Evolutionary conservation across 1,140 invertebrate species (phyloP).

Genomic region (Periplaneta americana): DNA sequence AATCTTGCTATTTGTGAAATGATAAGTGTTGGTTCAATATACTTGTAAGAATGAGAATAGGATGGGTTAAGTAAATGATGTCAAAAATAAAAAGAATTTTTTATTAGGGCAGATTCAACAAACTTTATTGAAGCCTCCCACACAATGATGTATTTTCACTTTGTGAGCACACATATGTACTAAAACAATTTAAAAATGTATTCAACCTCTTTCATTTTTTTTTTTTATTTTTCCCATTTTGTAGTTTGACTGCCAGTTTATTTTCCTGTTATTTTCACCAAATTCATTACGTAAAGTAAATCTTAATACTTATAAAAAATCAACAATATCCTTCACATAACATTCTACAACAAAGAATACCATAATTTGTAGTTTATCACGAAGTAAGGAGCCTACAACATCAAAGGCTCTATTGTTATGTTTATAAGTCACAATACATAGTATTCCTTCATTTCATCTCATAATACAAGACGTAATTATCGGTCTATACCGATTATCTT

Average conservation of each 20-base stretch:
- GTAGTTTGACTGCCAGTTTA: neutral
- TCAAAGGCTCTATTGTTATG: neutral
- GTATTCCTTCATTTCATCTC: too few species aligned
- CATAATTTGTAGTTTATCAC: neutral
- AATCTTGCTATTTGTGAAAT: too few species aligned
- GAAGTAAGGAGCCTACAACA: neutral
- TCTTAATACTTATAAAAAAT: neutral
- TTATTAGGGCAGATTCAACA: neutral
- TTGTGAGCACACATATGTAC: neutral
- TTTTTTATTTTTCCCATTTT: neutral
- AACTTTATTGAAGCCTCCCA: neutral
- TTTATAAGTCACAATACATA: neutral
- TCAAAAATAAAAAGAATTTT: too few species aligned
- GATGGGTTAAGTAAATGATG: too few species aligned
- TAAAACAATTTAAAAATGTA: neutral
- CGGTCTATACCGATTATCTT: neutral
- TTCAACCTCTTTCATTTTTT: neutral
- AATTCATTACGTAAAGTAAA: neutral
- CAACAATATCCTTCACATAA: neutral
- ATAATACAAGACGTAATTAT: neutral
- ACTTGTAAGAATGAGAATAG: too few species aligned
- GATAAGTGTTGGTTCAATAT: too few species aligned
- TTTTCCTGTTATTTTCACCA: neutral
- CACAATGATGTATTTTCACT: neutral
- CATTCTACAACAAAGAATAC: constrained; percentile 4